These are phyloP conservation scores for Taxidea taxus DNA, from an alignment of 2,113 vertebrate genomes.

Conservation along the genomic window DNA sequence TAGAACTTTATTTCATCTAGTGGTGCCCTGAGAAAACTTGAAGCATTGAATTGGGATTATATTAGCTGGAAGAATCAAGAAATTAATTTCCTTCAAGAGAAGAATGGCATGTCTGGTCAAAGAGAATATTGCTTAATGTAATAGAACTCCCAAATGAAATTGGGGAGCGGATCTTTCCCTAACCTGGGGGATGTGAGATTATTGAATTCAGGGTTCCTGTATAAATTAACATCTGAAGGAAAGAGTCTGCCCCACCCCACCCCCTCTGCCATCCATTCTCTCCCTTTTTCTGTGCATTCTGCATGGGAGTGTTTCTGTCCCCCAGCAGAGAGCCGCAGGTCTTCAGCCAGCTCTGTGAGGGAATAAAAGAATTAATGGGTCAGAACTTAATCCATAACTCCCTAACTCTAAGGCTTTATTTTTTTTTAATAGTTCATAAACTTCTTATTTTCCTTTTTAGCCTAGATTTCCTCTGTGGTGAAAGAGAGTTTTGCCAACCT, in stretches of 20 bases:
- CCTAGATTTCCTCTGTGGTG: conserved; percentile 64
- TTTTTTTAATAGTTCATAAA: conserved; percentile 82
- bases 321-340: background rate
- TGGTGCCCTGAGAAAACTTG: conserved; percentile 67
- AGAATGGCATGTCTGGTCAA: conserved; percentile 77
- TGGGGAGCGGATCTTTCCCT: conserved; percentile 59
- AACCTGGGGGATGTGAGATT: conserved; percentile 72
- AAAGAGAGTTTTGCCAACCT: conserved; percentile 50
- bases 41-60: conserved; percentile 72
- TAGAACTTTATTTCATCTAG: conserved; percentile 48
- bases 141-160: conserved; percentile 79
- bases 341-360: conserved; percentile 62
- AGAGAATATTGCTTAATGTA: conserved; percentile 74
- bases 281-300: background rate
- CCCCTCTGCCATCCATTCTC: background rate
- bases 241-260: background rate
- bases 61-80: conserved; percentile 75
- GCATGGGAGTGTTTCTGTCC: background rate
- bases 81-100: conserved; percentile 82
- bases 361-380: conserved; percentile 80
- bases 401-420: conserved; percentile 71
- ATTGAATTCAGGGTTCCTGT: conserved; percentile 79
- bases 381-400: conserved; percentile 79
- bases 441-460: conserved; percentile 67
- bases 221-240: conserved; percentile 77